Conservation (phyloP, 2,113 vertebrate genomes). For the Mesoclemmys tuberculata region DNA sequence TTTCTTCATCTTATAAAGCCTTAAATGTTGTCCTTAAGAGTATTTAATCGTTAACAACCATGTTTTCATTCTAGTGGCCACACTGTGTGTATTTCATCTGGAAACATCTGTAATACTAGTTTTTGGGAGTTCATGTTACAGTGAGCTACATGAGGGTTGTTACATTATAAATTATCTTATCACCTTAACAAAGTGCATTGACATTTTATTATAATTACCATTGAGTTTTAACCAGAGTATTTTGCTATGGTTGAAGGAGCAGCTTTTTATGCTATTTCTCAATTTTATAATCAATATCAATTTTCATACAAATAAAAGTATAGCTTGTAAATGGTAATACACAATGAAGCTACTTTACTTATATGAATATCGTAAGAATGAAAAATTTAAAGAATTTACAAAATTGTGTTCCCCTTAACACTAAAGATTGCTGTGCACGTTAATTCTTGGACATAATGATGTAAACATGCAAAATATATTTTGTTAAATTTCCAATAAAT, state of each 20-base stretch:
- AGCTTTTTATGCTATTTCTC: background rate
- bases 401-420: background rate
- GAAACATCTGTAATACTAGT: background rate
- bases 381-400: background rate
- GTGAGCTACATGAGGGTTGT: background rate
- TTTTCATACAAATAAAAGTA: background rate
- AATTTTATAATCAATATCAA: rapidly evolving
- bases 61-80: background rate
- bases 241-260: background rate
- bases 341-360: background rate
- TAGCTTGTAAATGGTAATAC: background rate
- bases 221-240: background rate
- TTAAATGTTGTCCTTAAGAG: background rate
- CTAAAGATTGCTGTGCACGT: background rate
- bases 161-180: rapidly evolving
- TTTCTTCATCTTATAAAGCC: background rate
- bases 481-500: background rate
- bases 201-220: background rate
- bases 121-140: rapidly evolving
- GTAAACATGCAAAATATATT: background rate
- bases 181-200: background rate
- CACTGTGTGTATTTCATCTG: background rate
- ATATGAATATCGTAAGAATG: rapidly evolving
- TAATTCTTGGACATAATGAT: background rate
- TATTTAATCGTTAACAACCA: background rate